A percentile compares a stretch with the other conserved stretches of the same genome.
phyloP scores from a whole-genome alignment of 2,113 vertebrate genomes.

The Scopus umbretta region DNA sequence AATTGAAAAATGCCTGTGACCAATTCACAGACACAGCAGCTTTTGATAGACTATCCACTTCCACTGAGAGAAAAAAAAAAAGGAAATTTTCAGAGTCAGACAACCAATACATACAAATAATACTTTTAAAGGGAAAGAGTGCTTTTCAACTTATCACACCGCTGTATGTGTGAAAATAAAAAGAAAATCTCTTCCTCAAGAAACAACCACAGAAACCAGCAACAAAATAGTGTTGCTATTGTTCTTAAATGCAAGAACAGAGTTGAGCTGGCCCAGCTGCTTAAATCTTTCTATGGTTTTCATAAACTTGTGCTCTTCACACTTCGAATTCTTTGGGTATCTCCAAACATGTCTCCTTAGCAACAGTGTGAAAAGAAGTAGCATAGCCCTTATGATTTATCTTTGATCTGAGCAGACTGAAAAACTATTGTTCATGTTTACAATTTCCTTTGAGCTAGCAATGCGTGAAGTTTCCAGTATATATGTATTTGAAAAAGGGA shows the following conservation, averaged over 20 bases:
- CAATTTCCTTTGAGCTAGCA: background rate
- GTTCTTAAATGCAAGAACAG: background rate
- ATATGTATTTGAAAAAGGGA: background rate
- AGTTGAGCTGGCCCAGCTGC: background rate
- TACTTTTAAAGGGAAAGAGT: background rate
- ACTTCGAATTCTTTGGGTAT: background rate
- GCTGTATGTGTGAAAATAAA: background rate
- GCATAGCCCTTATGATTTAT: background rate
- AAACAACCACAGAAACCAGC: background rate
- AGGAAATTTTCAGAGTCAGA: background rate
- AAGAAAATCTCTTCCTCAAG: background rate
- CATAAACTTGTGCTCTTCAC: background rate
- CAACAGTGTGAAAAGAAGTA: background rate
- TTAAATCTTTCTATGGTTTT: background rate
- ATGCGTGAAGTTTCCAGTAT: background rate
- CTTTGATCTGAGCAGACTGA: background rate
- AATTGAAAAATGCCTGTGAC: background rate
- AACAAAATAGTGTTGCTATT: background rate
- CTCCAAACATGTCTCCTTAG: background rate
- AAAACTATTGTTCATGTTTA: background rate
- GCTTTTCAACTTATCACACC: background rate
- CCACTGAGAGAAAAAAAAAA: background rate
- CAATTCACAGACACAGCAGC: rapidly evolving
- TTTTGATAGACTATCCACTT: background rate
- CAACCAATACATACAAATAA: background rate